A percentile compares a stretch with the other conserved stretches of the same genome.
Evolutionary conservation across 2,113 vertebrate species (phyloP).

Genomic region (Ictalurus punctatus): DNA sequence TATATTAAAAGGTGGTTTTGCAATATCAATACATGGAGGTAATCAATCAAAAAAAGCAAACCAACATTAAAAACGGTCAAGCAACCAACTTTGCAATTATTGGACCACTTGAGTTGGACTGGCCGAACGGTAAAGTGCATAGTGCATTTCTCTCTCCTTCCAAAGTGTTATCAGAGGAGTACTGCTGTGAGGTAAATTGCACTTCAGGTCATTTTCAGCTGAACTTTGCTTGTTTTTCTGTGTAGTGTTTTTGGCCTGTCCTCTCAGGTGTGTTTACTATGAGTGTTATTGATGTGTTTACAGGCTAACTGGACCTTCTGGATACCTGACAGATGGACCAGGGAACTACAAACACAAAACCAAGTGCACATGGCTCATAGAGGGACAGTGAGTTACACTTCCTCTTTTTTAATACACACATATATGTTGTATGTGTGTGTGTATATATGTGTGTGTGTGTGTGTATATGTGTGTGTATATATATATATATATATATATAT

Average conservation of each 20-base stretch:
- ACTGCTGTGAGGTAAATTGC: not conserved
- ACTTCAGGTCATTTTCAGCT: constrained; percentile 8
- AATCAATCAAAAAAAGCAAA: too few relatives aligned
- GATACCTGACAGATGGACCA: constrained; percentile 90
- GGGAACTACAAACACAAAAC: constrained; percentile 99
- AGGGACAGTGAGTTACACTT: constrained; percentile 85
- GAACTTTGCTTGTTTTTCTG: not conserved
- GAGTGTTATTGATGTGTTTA: not conserved
- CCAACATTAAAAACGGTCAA: too few relatives aligned
- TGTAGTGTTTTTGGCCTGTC: constrained; percentile 38
- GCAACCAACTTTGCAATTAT: too few relatives aligned
- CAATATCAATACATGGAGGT: too few relatives aligned
- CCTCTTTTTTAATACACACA: not conserved
- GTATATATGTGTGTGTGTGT: not conserved
- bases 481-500: too few relatives aligned
- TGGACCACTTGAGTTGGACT: too few relatives aligned
- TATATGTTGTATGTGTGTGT: not conserved
- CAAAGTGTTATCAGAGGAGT: not conserved
- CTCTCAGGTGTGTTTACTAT: not conserved
- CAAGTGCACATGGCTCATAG: constrained; percentile 98
- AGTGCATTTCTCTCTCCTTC: not conserved
- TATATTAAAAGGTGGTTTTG: too few relatives aligned
- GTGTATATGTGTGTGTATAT: too few relatives aligned
- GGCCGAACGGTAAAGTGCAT: not conserved
- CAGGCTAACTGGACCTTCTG: constrained; percentile 88